These are phyloP conservation scores for Cydia strobilella DNA, from an alignment of 1,140 invertebrate species.

Conservation along the genomic window DNA sequence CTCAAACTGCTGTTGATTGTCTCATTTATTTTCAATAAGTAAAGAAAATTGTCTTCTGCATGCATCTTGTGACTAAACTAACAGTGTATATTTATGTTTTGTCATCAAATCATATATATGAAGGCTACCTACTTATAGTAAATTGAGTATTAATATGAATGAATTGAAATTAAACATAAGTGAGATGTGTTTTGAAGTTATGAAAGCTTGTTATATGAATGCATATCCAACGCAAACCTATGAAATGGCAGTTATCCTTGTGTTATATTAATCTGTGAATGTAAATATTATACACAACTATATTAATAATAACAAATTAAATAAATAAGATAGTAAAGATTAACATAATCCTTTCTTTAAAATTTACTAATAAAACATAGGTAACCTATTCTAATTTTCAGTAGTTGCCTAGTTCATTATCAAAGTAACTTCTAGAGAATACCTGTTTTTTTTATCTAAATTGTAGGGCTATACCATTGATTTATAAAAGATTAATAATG, in stretches of 20 bases:
- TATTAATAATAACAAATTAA: conserved; percentile 76
- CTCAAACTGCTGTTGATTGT: conserved; percentile 1
- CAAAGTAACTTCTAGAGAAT: conserved; percentile 53
- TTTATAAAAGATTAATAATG: conserved; percentile 68
- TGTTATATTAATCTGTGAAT: conserved; percentile 63
- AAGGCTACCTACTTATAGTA: not conserved
- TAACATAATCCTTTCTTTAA: conserved; percentile 77
- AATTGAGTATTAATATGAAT: not conserved
- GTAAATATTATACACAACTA: conserved; percentile 76
- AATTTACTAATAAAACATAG: conserved; percentile 63
- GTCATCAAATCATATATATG: not conserved
- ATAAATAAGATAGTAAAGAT: conserved; percentile 74
- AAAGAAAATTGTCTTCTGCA: not conserved
- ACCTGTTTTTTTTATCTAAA: conserved; percentile 45
- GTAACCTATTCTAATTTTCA: conserved; percentile 68
- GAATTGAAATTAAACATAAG: conserved; percentile 19
- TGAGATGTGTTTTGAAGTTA: conserved; percentile 18
- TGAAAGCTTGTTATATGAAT: conserved; percentile 13
- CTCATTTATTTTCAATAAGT: conserved; percentile 22
- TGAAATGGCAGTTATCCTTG: conserved; percentile 67
- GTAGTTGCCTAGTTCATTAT: conserved; percentile 51
- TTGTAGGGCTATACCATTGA: conserved; percentile 55
- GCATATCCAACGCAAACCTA: conserved; percentile 41
- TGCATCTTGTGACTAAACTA: not conserved
- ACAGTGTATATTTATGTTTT: not conserved